Base-by-base conservation (phyloP, 2,888 invertebrate genomes). In the Camponotus fellah region DNA sequence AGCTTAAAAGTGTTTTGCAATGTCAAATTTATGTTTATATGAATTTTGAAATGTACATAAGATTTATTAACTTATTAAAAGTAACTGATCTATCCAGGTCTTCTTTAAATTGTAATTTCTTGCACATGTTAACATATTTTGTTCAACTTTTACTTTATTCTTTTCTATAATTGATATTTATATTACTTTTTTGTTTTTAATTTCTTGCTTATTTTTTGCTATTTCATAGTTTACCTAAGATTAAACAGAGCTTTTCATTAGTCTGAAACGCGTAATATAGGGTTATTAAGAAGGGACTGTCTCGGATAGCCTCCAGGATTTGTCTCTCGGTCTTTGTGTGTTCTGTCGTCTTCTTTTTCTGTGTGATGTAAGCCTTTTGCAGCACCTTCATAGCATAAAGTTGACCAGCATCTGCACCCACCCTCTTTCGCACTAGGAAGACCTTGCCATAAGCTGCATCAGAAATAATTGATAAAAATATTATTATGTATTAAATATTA, bases 201-300 rank as follows among this genome's bases (percentile, higher is more conserved):
- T 40, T 66, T 14, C 21, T 40, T 8, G 21, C 26, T 26, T 26
- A 26, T 26, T 26, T 26, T 2, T 26, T 26, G 26, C 26, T 37
- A 37, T 37, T 37, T 5, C 43, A 5, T 21, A 21, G 4, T 66
- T 79, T 95, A 99, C 99, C 99, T 94, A 99, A 96, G 91, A 99
- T 99, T 91, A 99, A 97, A 95, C 99, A 99, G 89, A 99, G 96
- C 95, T 99, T 99, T 77, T 99, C 97, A 93, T 99, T 98, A 10
- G 99, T 99, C 95, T 99, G 99, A 96, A 99, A 99, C 94, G 99
- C 99, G 95, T 99, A 99, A 95, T 99, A 99, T 89, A 99, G 96
- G 58, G 99, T 99, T 92, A 99, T 99, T 89, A 99, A 97, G 95
- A 99, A 99, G 76, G 99, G 99, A 93, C 98, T 98, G 94, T 98